phyloP scores from a whole-genome alignment of 2,113 vertebrate genomes.

The Eptesicus fuscus region DNA sequence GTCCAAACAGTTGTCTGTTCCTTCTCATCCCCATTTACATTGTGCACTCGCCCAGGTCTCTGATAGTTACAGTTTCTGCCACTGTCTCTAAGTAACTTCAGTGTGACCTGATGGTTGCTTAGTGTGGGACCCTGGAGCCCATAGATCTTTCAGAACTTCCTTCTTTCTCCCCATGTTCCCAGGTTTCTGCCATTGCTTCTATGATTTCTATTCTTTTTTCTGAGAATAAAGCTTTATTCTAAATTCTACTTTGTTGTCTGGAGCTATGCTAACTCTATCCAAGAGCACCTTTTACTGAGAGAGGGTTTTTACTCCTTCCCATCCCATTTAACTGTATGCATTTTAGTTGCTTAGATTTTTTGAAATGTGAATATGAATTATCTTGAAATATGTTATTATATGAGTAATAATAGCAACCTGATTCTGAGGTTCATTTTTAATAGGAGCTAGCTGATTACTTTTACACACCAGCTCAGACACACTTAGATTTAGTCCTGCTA shows the following conservation, averaged over 20 bases:
- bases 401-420: not conserved
- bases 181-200: not conserved
- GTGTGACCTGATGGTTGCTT: not conserved
- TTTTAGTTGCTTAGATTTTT: not conserved
- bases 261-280: rapidly evolving
- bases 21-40: not conserved
- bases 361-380: not conserved
- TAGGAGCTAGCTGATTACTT: not conserved
- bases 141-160: not conserved
- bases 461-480: not conserved
- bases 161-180: not conserved
- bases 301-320: not conserved
- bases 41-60: not conserved
- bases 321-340: rapidly evolving
- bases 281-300: not conserved
- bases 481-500: not conserved
- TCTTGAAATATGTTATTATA: not conserved
- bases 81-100: not conserved
- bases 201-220: not conserved
- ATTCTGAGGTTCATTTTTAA: not conserved
- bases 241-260: not conserved
- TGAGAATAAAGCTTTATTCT: not conserved
- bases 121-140: rapidly evolving
- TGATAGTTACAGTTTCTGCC: rapidly evolving
- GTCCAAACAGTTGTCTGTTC: not conserved